Evolutionary conservation across 2,113 vertebrate genomes (phyloP).

Genomic region (Ranitomeya variabilis): DNA sequence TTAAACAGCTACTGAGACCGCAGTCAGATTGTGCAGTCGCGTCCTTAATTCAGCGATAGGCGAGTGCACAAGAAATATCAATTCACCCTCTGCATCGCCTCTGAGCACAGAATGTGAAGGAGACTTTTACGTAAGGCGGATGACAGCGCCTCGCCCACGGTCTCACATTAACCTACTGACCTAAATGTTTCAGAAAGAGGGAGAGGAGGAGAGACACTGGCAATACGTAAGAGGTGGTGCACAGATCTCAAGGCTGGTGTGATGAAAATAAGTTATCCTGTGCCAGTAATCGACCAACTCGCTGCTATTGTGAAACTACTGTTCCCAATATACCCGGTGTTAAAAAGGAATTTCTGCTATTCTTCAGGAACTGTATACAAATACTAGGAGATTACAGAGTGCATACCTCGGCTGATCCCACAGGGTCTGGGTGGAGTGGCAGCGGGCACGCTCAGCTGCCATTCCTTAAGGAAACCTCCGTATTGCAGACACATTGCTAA

Average conservation of each 20-base stretch:
- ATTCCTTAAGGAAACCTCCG: too few relatives aligned
- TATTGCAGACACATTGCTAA: too few relatives aligned
- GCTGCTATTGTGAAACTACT: background rate
- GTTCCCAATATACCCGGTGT: background rate
- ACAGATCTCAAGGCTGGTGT: background rate
- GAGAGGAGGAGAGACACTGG: background rate
- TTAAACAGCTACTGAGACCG: background rate
- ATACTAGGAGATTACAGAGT: too few relatives aligned
- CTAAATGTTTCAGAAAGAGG: conserved; percentile 35
- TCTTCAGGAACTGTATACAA: too few relatives aligned
- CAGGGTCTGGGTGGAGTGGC: too few relatives aligned
- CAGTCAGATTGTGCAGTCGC: background rate
- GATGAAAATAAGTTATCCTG: background rate
- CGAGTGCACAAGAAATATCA: background rate
- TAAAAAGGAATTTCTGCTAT: too few relatives aligned
- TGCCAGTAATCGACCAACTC: too few relatives aligned
- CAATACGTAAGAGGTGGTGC: background rate
- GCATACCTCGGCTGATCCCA: too few relatives aligned
- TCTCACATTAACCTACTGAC: conserved; percentile 51
- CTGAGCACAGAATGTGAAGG: background rate
- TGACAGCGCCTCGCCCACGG: conserved; percentile 16
- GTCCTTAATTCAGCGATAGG: background rate
- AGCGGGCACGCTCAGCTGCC: too few relatives aligned
- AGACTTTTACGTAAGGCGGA: background rate
- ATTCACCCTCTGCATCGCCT: background rate